These are phyloP conservation scores for Hirudinaria manillensis DNA, from an alignment of 2,888 invertebrate species.

Conservation along the genomic window DNA sequence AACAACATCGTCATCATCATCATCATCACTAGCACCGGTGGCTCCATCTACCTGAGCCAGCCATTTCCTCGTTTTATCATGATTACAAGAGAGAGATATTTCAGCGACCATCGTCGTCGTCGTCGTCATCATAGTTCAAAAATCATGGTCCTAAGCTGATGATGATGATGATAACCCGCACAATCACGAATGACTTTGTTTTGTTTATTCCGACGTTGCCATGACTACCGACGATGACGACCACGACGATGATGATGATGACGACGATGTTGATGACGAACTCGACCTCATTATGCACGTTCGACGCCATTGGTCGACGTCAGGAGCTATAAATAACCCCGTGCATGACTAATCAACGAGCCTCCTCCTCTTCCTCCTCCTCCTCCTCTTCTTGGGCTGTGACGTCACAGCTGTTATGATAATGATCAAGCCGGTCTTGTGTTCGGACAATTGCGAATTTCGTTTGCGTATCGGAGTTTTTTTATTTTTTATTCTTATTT, in stretches of 20 bases:
- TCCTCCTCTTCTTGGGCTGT: background rate
- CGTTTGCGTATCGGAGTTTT: background rate
- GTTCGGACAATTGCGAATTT: conserved; percentile 20
- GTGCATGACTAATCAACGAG: background rate
- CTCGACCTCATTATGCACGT: background rate
- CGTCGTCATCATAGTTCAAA: background rate
- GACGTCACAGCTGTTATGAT: conserved; percentile 17
- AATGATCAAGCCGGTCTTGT: conserved; percentile 17
- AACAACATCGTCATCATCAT: conserved; percentile 1
- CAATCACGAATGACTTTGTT: background rate
- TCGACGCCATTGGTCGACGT: background rate
- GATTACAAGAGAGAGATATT: background rate
- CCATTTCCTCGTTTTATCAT: background rate
- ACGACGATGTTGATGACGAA: background rate
- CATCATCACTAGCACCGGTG: background rate
- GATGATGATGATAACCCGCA: background rate
- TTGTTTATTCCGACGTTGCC: background rate
- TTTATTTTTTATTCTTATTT: background rate
- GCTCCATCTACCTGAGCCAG: background rate
- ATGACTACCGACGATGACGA: background rate
- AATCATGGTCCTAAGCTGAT: no score
- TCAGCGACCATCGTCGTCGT: background rate
- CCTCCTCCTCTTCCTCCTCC: background rate
- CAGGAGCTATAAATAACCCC: no score
- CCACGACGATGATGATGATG: background rate